phyloP scores from a whole-genome alignment of 2,888 invertebrate genomes.

The Sesamia inferens region DNA sequence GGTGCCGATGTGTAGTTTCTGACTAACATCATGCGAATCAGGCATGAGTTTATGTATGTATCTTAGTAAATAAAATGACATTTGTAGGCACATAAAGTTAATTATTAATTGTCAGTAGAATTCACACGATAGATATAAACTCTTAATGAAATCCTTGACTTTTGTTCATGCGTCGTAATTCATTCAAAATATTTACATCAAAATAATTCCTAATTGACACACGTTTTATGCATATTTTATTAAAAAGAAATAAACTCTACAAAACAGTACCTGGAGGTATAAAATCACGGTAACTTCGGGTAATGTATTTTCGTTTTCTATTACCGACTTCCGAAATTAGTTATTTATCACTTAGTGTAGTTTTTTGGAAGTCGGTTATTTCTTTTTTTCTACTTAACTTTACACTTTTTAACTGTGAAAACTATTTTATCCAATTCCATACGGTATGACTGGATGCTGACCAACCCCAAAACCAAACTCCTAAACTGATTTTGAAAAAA shows the following conservation, averaged over 20 bases:
- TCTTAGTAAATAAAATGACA: background rate
- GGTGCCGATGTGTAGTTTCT: background rate
- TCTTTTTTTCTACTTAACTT: too few relatives aligned
- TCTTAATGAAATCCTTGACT: constrained; percentile 28
- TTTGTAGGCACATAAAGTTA: background rate
- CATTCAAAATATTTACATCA: constrained; percentile 4
- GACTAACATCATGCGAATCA: background rate
- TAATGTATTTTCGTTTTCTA: too few relatives aligned
- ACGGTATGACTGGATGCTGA: too few relatives aligned
- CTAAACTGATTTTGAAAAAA: too few relatives aligned
- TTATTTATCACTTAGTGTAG: too few relatives aligned
- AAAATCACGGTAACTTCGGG: too few relatives aligned
- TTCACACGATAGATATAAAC: constrained; percentile 3
- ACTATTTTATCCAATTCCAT: too few relatives aligned
- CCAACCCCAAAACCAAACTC: too few relatives aligned
- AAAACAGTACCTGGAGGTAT: background rate
- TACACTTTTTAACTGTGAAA: too few relatives aligned
- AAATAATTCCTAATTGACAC: background rate
- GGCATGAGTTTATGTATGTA: background rate
- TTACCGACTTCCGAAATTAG: too few relatives aligned
- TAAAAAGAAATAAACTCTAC: background rate
- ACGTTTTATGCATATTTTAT: background rate
- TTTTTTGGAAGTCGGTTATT: too few relatives aligned
- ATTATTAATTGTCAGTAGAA: constrained; percentile 7
- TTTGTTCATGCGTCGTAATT: constrained; percentile 17